phyloP scores from a whole-genome alignment of 2,113 vertebrate genomes.

The Sminthopsis crassicaudata region DNA sequence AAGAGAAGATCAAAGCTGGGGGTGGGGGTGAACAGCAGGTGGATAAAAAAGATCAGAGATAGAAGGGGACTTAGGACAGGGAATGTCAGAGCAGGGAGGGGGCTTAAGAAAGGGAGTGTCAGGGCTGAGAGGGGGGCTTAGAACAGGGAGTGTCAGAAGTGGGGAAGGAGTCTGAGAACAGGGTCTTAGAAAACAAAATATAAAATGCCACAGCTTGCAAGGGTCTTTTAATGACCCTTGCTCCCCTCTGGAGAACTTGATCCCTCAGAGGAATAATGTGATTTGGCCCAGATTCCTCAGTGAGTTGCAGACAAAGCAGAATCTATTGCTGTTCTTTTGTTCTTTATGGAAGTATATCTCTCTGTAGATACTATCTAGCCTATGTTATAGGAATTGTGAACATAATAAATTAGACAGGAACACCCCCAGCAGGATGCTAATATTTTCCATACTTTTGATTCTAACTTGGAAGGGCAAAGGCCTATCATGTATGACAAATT shows the following conservation, averaged over 20 bases:
- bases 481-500: neutral
- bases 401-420: neutral
- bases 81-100: neutral
- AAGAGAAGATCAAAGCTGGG: neutral
- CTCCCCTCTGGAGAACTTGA: neutral
- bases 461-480: neutral
- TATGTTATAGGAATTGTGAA: neutral
- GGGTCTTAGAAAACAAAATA: neutral
- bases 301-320: neutral
- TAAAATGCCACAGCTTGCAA: neutral
- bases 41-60: neutral
- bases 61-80: neutral
- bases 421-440: neutral
- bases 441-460: neutral
- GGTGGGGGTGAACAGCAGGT: neutral
- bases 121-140: neutral
- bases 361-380: neutral
- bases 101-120: neutral
- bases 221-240: neutral
- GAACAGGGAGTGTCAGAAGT: neutral
- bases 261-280: neutral
- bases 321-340: neutral
- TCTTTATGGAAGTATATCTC: neutral
- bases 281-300: neutral
- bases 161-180: neutral